These are phyloP conservation scores for Phacellophora camtschatica DNA, from an alignment of 30 jellyfish, hydroid and myxozoan genomes.

Conservation along the genomic window DNA sequence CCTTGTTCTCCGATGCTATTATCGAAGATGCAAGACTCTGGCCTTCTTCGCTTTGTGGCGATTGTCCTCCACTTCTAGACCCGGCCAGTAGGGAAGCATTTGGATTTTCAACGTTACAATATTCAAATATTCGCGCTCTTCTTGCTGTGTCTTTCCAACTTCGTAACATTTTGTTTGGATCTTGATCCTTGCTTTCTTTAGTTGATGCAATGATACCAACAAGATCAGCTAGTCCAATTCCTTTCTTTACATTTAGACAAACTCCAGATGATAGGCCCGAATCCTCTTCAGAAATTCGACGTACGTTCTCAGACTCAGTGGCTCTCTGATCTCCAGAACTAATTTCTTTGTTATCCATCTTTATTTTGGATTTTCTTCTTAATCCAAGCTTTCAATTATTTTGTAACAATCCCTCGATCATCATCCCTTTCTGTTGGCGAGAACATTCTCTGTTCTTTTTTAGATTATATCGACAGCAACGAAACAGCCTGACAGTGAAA, in stretches of 20 bases:
- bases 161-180: slow-evolving; percentile 8
- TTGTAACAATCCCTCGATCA: no score
- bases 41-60: background rate
- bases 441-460: no score
- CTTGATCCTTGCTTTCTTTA: background rate
- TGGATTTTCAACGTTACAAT: slow-evolving; percentile 45
- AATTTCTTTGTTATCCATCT: no score
- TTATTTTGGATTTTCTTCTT: no score
- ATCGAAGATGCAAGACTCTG: background rate
- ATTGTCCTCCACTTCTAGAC: no score
- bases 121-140: slow-evolving; percentile 51
- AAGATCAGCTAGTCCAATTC: background rate
- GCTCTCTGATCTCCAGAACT: no score
- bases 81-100: background rate
- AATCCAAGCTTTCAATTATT: no score
- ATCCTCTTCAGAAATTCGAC: background rate
- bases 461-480: no score
- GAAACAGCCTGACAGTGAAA: no score
- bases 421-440: no score
- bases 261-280: background rate
- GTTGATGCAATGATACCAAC: background rate
- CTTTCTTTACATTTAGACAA: background rate
- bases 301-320: no score
- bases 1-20: no score
- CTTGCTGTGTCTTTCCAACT: slow-evolving; percentile 61